Evolutionary conservation across 2,113 vertebrate species (phyloP).

Genomic region (Anolis sagrei): DNA sequence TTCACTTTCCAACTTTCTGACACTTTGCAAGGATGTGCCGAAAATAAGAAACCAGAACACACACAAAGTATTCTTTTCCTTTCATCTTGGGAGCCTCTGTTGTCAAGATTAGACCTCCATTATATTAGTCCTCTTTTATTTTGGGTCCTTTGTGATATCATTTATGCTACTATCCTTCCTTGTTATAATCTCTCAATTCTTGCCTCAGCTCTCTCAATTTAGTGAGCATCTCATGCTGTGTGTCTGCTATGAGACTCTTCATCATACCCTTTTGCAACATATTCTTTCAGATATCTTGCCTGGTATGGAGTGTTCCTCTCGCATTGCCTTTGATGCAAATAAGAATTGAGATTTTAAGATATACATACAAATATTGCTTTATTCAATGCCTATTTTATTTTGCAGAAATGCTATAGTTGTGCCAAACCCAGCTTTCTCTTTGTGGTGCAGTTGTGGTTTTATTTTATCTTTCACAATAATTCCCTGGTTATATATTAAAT

Average conservation of each 20-base stretch:
- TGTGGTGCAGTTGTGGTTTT: not conserved
- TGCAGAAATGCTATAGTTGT: not conserved
- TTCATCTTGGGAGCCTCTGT: conserved; percentile 71
- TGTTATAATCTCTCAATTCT: conserved; percentile 54
- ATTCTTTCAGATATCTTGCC: conserved; percentile 42
- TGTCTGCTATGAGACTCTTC: conserved; percentile 1
- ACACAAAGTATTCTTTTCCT: conserved; percentile 58
- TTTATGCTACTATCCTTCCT: conserved; percentile 47
- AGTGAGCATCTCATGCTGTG: conserved; percentile 45
- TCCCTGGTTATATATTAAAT: not conserved
- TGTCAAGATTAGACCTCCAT: conserved; percentile 65
- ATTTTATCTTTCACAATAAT: not conserved
- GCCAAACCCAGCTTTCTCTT: conserved; percentile 7
- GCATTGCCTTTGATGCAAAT: conserved; percentile 36
- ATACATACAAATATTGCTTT: not conserved
- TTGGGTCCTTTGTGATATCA: conserved; percentile 48
- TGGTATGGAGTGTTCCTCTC: not conserved
- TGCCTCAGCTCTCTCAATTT: conserved; percentile 49
- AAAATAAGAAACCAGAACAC: conserved; percentile 60
- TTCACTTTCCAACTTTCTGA: conserved; percentile 62
- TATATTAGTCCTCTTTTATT: conserved; percentile 52
- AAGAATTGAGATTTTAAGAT: not conserved
- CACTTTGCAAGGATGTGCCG: conserved; percentile 42
- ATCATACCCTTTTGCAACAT: conserved; percentile 35
- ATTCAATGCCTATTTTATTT: not conserved